Percentiles rank a stretch among this genome's conserved stretches.
phyloP scores from a whole-genome alignment of 2,797 vertebrate species.

The Hippoglossus hippoglossus region DNA sequence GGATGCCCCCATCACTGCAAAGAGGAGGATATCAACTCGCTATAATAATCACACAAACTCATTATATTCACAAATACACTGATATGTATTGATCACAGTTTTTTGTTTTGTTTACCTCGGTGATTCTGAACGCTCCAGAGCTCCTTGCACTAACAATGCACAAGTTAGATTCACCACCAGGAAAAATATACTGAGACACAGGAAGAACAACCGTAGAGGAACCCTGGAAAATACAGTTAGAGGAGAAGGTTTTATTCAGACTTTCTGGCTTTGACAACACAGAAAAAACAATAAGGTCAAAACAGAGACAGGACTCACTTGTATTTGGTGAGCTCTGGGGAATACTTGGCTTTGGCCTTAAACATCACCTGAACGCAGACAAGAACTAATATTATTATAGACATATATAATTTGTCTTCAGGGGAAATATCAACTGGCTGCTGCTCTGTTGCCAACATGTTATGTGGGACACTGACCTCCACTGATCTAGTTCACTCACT shows the following conservation, averaged over 20 bases:
- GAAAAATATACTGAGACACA: constrained; percentile 89
- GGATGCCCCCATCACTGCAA: constrained; percentile 80
- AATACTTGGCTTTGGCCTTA: constrained; percentile 94
- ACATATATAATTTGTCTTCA: too few relatives aligned
- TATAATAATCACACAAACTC: not conserved
- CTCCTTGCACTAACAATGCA: constrained; percentile 88
- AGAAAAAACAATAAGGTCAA: not conserved
- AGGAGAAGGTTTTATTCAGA: too few relatives aligned
- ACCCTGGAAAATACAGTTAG: constrained; percentile 77
- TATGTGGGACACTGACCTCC: constrained; percentile 25
- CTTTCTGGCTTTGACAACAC: too few relatives aligned
- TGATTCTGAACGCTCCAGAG: constrained; percentile 72
- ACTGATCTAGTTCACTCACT: constrained; percentile 8
- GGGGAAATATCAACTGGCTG: too few relatives aligned
- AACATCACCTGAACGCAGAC: constrained; percentile 88
- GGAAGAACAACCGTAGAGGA: constrained; percentile 89
- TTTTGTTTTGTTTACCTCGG: constrained; percentile 57
- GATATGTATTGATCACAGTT: not conserved
- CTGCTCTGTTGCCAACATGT: not conserved
- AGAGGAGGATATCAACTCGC: not conserved
- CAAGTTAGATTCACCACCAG: constrained; percentile 94
- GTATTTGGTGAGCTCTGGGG: constrained; percentile 95
- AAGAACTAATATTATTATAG: not conserved
- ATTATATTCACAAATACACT: not conserved
- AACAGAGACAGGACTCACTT: constrained; percentile 82